Percentiles rank a stretch among this genome's conserved stretches.
Evolutionary conservation across 2,888 invertebrate genomes (phyloP).

Genomic region (Alviniconcha strummeri): DNA sequence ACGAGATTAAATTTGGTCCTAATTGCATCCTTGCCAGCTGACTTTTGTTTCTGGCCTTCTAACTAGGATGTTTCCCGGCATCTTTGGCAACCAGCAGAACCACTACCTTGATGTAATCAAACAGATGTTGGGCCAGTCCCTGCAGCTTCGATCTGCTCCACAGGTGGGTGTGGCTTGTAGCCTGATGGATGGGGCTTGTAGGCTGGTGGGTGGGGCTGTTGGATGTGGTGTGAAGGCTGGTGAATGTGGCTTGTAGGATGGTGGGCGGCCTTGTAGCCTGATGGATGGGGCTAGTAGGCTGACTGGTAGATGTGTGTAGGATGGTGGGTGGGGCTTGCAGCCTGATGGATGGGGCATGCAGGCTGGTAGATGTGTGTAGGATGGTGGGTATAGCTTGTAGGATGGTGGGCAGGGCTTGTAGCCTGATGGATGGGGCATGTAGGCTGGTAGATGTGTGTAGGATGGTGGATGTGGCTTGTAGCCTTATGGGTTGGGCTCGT

Average conservation of each 20-base stretch:
- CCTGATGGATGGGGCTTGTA: neutral
- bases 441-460: neutral
- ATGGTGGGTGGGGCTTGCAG: too few species aligned
- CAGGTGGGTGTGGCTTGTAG: conserved; percentile 75
- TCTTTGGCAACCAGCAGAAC: conserved; percentile 96
- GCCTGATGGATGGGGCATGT: too few species aligned
- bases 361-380: neutral
- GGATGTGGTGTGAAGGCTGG: too few species aligned
- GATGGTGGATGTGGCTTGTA: too few species aligned
- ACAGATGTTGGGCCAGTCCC: conserved; percentile 91
- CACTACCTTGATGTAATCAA: conserved; percentile 95
- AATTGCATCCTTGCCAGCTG: too few species aligned
- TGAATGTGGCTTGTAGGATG: too few species aligned
- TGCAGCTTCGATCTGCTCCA: conserved; percentile 83
- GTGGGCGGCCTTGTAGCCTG: neutral
- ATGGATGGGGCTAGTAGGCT: neutral
- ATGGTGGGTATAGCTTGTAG: too few species aligned
- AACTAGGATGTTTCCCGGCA: conserved; percentile 88
- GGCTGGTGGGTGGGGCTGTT: neutral
- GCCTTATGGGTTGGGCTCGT: too few species aligned
- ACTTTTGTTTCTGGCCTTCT: too few species aligned
- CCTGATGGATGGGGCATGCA: neutral
- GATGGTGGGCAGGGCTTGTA: neutral
- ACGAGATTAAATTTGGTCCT: too few species aligned
- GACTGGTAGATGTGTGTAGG: neutral